phyloP scores from a whole-genome alignment of 2,113 vertebrate species.

The Solea senegalensis region DNA sequence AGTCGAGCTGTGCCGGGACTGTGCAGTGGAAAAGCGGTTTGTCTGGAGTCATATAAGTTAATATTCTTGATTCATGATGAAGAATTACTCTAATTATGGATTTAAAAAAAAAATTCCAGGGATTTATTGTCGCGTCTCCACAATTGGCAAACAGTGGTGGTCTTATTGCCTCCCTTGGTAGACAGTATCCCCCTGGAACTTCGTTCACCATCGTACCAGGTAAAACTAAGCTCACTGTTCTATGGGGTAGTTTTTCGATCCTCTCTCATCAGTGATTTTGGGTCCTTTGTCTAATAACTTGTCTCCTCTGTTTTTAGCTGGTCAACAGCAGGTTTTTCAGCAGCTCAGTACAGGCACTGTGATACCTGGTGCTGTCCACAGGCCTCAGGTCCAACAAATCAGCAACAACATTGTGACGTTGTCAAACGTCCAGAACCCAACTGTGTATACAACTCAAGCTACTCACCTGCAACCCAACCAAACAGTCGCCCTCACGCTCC shows the following conservation, averaged over 20 bases:
- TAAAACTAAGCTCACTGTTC: conserved; percentile 52
- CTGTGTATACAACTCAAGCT: conserved; percentile 55
- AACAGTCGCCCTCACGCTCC: conserved; percentile 38
- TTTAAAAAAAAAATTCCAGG: conserved; percentile 70
- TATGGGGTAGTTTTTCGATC: background rate
- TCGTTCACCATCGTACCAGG: conserved; percentile 87
- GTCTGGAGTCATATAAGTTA: background rate
- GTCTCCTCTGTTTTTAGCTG: conserved; percentile 45
- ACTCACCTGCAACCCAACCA: conserved; percentile 48
- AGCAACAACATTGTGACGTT: conserved; percentile 74
- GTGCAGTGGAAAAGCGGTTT: no score
- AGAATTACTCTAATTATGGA: background rate
- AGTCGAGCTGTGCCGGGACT: no score
- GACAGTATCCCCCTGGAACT: conserved; percentile 85
- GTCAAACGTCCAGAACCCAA: conserved; percentile 72
- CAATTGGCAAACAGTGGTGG: conserved; percentile 84
- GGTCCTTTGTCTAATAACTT: background rate
- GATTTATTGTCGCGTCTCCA: conserved; percentile 85
- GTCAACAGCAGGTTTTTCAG: conserved; percentile 63
- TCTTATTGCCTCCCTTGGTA: conserved; percentile 84
- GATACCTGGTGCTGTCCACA: conserved; percentile 64
- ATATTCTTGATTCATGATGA: background rate
- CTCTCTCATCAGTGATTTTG: background rate
- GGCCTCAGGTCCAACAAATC: conserved; percentile 75
- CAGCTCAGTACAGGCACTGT: conserved; percentile 53